Base-by-base conservation (phyloP, 1,140 invertebrate genomes). In the Apis florea region DNA sequence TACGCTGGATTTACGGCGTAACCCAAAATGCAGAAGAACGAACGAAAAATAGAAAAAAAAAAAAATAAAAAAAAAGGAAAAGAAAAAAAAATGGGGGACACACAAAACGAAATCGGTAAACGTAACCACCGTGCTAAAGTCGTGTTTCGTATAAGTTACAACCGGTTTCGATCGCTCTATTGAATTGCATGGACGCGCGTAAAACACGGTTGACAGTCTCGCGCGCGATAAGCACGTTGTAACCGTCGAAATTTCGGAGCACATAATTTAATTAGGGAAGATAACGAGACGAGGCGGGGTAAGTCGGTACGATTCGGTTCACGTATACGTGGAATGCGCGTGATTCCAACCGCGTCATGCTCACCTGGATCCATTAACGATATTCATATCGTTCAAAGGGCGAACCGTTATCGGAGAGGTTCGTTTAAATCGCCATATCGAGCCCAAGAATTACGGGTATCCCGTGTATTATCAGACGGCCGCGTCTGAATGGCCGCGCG, bases 361-460 rank as follows among this genome's bases (percentile, higher is more conserved):
- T 79, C 76, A 70, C 24, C 56, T 15, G 24, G 49, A 13, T 47
- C 67, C 76, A 59, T 80, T 80, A 80, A 74, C 71, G 53, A 74
- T 67, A 73, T 80, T 74, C 78, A 49, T 80, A 66, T 80, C 78
- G 40, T 74, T 80, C 47, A 51, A 53, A 63, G 24, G n/a, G 40
- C 58, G 40, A 24, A 17, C 17, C 51, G 78, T 61, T 66, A 80
- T 66, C 70, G 40, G 51, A 40, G 31, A 40, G 69, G 61, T 74
- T 74, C 71, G 64, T 74, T 80, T 80, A 74, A 80, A 74, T 40
- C 40, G 71, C 61, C 70, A 31, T 74, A 74, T 80, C 71, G 53
- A 47, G 31, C 51, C 71, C 78, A 80, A 80, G 78, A 80, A 80
- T 80, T 80, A 80, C 61, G 56, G 59, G 61, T 74, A 66, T 49